Percentiles rank a stretch among this genome's conserved stretches.
Conservation (phyloP, 53 echinoderm and acorn worm species). For the Echinometra lucunter region DNA sequence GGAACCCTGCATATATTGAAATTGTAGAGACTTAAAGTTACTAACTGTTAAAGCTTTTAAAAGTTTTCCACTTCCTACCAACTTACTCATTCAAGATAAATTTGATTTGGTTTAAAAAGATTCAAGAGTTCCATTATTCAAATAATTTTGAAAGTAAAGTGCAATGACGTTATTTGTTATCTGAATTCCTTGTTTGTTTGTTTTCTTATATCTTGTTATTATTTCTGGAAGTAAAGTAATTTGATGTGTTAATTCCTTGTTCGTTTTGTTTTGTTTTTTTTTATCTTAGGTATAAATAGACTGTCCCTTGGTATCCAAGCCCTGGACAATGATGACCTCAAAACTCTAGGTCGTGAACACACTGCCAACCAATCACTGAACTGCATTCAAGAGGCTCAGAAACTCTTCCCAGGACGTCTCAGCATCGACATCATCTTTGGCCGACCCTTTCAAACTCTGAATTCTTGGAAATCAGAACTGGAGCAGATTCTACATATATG, state of each 20-base stretch:
- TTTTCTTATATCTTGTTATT: no score
- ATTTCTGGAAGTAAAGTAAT: no score
- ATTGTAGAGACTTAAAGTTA: no score
- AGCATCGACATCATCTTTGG: slow-evolving; percentile 91
- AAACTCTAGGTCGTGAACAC: slow-evolving; percentile 88
- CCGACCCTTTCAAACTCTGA: slow-evolving; percentile 79
- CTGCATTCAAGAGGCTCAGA: slow-evolving; percentile 77
- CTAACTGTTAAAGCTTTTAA: no score
- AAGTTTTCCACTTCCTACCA: no score
- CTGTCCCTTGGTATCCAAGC: slow-evolving; percentile 92
- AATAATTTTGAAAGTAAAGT: no score
- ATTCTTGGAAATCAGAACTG: slow-evolving; percentile 81
- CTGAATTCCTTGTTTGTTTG: no score
- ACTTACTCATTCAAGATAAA: no score
- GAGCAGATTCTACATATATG: slow-evolving; percentile 68
- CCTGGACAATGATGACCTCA: slow-evolving; percentile 76
- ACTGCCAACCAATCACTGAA: slow-evolving; percentile 75
- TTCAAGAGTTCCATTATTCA: no score
- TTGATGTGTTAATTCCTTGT: background rate
- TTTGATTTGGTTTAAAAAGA: no score
- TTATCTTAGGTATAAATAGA: slow-evolving; percentile 84
- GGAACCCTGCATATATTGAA: background rate
- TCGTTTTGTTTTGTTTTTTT: background rate
- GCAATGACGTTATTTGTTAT: no score
- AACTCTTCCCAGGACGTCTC: slow-evolving; percentile 76